A percentile compares a stretch with the other conserved stretches of the same genome.
These are phyloP conservation scores for Otus sunia DNA, from an alignment of 2,113 vertebrate species.

Conservation along the genomic window DNA sequence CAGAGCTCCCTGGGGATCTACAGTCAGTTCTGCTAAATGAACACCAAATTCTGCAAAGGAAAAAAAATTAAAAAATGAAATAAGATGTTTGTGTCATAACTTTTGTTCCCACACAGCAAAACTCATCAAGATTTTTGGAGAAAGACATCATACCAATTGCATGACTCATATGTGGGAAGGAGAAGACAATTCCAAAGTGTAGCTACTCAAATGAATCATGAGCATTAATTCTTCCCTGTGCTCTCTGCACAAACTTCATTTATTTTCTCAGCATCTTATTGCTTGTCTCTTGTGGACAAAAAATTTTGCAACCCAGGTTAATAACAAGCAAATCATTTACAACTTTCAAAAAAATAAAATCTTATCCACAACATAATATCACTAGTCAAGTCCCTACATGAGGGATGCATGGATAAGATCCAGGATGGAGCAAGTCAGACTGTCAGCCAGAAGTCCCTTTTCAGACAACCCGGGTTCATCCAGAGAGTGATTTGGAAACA, in stretches of 20 bases:
- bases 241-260: background rate
- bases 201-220: background rate
- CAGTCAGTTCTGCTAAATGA: slow-evolving; percentile 95
- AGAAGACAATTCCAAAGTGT: background rate
- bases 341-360: background rate
- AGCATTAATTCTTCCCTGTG: background rate
- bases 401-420: background rate
- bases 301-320: background rate
- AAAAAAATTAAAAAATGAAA: background rate
- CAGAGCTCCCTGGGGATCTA: slow-evolving; percentile 92
- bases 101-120: background rate
- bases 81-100: background rate
- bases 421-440: background rate
- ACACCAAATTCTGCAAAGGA: slow-evolving; percentile 91
- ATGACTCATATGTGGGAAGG: background rate
- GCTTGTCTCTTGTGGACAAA: background rate
- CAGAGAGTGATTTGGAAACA: background rate
- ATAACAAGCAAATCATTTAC: background rate
- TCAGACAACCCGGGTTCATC: fast-evolving
- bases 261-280: background rate
- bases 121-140: background rate
- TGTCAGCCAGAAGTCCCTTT: background rate
- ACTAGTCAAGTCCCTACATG: background rate
- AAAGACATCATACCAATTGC: background rate
- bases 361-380: too few relatives aligned